Base-by-base conservation (phyloP, 2,113 vertebrate species). In the Proteles cristata region DNA sequence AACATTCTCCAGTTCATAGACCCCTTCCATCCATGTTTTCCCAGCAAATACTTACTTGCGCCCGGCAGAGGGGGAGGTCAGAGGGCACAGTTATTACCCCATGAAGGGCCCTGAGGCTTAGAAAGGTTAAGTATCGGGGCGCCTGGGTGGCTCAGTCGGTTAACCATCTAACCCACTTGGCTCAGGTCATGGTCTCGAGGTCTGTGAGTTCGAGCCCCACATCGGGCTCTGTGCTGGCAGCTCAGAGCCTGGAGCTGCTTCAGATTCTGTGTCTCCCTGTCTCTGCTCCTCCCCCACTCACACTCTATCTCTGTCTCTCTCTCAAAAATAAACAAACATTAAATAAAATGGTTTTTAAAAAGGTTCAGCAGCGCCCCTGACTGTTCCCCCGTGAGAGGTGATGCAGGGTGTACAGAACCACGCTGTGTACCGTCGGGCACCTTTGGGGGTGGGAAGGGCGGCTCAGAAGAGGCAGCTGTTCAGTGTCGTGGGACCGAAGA, bases 1-100 rank as follows among this genome's bases (percentile, higher is more conserved):
- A 33, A 86, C 39, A 0, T 55, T 61, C 26, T 26, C 55, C 50
- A 0, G 4, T 4, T 2, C 66, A 21, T 0, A 14, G 5, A 5
- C 8, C 35, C 45, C 4, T 0, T 31, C 63, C 31, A 0, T 0
- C 0, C 8, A 0, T 2, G 1, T 3, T 43, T 61, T 48, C 79
- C 80, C 66, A 39, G 45, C 45, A 31, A 35, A 50, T 1, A 0
- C 0, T 0, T 15, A 5, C 8, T 0, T 7, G 19, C 1, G 0
- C 1, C 28, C 50, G 2, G 11, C 85, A 25, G 14, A 31, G 26
- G 5, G 26, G 2, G 43, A 25, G 31, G 21, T 21, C 1, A 21
- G 48, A 25, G 7, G 39, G 35, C 0, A 0, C 61, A 33, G 5
- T 4, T 21, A 4, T 11, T 7, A 14, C 11, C 23, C 53, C 71